Percentiles rank a stretch among this genome's conserved stretches.
Evolutionary conservation across 2,113 vertebrate genomes (phyloP).

Genomic region (Morone chrysops): DNA sequence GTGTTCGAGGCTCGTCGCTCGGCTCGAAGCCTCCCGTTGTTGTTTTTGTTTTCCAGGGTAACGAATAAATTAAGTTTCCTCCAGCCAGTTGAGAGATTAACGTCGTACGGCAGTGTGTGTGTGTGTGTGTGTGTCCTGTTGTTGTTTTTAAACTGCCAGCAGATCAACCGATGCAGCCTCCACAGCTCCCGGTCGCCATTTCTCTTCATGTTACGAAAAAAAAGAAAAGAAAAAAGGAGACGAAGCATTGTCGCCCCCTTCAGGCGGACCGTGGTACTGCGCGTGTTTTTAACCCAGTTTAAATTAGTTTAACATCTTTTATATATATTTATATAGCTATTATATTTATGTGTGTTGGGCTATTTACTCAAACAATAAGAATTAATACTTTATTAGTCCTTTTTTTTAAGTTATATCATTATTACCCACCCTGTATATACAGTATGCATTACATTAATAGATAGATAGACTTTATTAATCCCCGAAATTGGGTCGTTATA

Average conservation of each 20-base stretch:
- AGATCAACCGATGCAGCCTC: slow-evolving; percentile 69
- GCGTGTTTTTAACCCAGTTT: background rate
- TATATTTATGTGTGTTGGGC: no score
- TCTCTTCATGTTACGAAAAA: slow-evolving; percentile 43
- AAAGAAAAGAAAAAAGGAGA: background rate
- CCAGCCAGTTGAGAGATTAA: background rate
- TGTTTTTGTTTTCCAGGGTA: background rate
- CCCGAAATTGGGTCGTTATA: no score
- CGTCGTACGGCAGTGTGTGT: background rate
- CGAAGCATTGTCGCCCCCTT: slow-evolving; percentile 46
- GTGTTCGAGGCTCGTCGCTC: slow-evolving; percentile 69
- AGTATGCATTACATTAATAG: no score
- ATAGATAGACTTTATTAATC: no score
- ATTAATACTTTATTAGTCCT: no score
- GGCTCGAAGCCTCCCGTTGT: slow-evolving; percentile 4
- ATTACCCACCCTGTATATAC: no score
- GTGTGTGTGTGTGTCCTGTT: background rate
- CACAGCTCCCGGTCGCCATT: slow-evolving; percentile 87
- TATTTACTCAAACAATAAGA: no score
- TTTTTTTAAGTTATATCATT: no score
- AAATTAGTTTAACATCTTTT: no score
- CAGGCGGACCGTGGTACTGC: background rate
- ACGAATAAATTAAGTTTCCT: background rate
- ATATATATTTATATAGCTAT: no score
- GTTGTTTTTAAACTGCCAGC: slow-evolving; percentile 51